phyloP scores from a whole-genome alignment of 2,888 invertebrate genomes.

The Drosophila macrospina region DNA sequence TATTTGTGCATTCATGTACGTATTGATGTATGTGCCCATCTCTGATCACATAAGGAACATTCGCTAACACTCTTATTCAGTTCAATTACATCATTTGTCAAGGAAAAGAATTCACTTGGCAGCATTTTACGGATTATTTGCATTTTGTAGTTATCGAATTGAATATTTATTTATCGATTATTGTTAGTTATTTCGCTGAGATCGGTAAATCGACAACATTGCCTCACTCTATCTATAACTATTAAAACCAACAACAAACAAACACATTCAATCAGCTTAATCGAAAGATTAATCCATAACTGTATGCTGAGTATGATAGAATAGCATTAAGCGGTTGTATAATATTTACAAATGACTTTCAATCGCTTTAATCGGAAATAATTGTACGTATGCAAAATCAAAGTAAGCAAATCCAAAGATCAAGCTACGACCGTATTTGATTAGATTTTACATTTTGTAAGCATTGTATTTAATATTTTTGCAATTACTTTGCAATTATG shows the following conservation, averaged over 20 bases:
- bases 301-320: too few species aligned
- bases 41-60: neutral
- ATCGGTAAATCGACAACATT: too few species aligned
- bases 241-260: too few species aligned
- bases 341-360: neutral
- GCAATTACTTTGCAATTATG: neutral
- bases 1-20: neutral
- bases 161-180: too few species aligned
- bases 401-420: constrained; percentile 1
- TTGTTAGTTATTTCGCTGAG: too few species aligned
- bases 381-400: neutral
- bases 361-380: neutral
- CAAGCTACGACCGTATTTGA: neutral
- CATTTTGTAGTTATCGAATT: too few species aligned
- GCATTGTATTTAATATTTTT: neutral
- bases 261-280: too few species aligned
- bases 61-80: neutral
- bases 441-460: constrained; percentile 1
- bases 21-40: neutral
- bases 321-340: neutral
- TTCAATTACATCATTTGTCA: neutral
- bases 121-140: too few species aligned
- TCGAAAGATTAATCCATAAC: too few species aligned
- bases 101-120: too few species aligned
- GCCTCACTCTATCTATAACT: too few species aligned